Evolutionary conservation across 2,797 vertebrate genomes (phyloP).

Genomic region (Takifugu ocellatus): DNA sequence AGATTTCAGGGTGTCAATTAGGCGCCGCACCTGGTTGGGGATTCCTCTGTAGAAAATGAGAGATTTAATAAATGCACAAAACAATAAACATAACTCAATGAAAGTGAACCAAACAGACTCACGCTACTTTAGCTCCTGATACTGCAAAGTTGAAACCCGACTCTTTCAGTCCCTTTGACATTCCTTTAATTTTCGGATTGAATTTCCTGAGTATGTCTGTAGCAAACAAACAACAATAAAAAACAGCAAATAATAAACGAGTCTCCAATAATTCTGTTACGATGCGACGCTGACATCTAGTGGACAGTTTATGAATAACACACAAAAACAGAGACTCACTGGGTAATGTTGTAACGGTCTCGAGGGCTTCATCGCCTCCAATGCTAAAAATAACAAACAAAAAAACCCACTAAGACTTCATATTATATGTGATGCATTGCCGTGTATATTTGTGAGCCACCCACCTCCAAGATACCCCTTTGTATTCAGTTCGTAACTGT

Average conservation of each 20-base stretch:
- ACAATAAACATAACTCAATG: neutral
- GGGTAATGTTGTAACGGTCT: slow-evolving; percentile 85
- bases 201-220: slow-evolving; percentile 93
- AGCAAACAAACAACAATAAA: slow-evolving; percentile 1
- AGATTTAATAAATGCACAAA: slow-evolving; percentile 9
- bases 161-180: slow-evolving; percentile 73
- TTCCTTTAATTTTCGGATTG: slow-evolving; percentile 82
- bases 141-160: slow-evolving; percentile 84
- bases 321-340: slow-evolving; percentile 75
- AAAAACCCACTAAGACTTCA: neutral
- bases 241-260: neutral
- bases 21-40: slow-evolving; percentile 74
- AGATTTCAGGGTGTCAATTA: slow-evolving; percentile 80
- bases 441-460: neutral
- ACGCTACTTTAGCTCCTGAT: slow-evolving; percentile 80
- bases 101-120: slow-evolving; percentile 42
- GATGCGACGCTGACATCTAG: slow-evolving; percentile 43
- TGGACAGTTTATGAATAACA: slow-evolving; percentile 18
- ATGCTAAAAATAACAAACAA: slow-evolving; percentile 68
- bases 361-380: slow-evolving; percentile 84
- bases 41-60: slow-evolving; percentile 74
- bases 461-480: slow-evolving; percentile 90
- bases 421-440: neutral
- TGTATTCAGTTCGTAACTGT: slow-evolving; percentile 69
- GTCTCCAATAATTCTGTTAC: neutral